Evolutionary conservation across 2,113 vertebrate species (phyloP), one percentile per base, ranked within the genome.

Genomic region (Ophthalmolycus amberensis): DNA sequence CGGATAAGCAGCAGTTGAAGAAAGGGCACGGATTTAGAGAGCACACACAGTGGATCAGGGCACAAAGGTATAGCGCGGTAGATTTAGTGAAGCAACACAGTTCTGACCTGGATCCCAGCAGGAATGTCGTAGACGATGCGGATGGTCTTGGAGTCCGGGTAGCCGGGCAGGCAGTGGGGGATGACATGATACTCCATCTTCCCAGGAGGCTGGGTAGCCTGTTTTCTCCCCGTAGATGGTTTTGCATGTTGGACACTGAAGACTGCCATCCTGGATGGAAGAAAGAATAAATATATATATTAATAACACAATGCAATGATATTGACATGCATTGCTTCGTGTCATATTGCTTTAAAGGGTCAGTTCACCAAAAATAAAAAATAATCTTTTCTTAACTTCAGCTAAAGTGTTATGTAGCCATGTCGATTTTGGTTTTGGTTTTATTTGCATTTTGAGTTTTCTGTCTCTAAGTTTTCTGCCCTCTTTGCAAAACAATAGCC

Each of bases 111-210:
- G 91, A 99, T 96, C 66, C 98, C 97, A 0, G 97, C 96, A 77
- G 98, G 97, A 91, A 99, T 99, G 94, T 99, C 97, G 0, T 99
- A 99, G 91, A 99, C 95, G 0, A 99, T 99, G 82, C 97, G 97
- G 82, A 99, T 99, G 83, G 96, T 97, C 93, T 97, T 98, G 91
- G 92, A 96, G 89, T 98, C 97, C 0, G 93, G 78, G 75, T 97
- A 96, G 70, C 98, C 98, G 0, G 98, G 98, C 75, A 99, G 96
- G 48, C 96, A 97, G 94, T 99, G 97, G 5, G 98, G 98, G 86
- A 99, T 99, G 85, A 99, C 93, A 37, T 99, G 98, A 71, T 98
- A 99, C 75, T 98, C 97, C 98, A 99, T 99, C 93, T 99, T 99
- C 96, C 98, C 98, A 0, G 98, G 98, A 0, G 98, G 97, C 94